Evolutionary conservation across 1,140 invertebrate genomes (phyloP).

Genomic region (Euura lappo): DNA sequence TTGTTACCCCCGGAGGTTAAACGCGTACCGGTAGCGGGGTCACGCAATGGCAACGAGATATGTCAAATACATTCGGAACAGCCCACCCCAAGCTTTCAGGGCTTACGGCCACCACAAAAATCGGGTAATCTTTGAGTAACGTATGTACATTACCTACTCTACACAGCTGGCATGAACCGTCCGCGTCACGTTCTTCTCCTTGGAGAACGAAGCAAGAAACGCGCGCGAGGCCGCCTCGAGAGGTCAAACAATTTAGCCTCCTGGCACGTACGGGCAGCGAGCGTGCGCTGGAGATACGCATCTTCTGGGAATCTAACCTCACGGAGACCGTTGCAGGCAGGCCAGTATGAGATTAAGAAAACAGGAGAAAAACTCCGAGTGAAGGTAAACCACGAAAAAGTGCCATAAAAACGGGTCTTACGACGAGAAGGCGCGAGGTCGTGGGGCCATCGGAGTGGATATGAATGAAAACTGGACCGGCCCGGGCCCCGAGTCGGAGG

Average conservation of each 20-base stretch:
- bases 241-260: slow-evolving; percentile 26
- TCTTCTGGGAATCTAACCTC: slow-evolving; percentile 14
- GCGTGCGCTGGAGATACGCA: slow-evolving; percentile 17
- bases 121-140: neutral
- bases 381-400: slow-evolving; percentile 11
- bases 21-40: too few species aligned
- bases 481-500: neutral
- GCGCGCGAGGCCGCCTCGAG: neutral
- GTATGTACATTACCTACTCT: neutral
- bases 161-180: neutral
- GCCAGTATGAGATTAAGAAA: neutral
- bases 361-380: slow-evolving; percentile 2
- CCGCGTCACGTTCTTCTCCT: neutral
- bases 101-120: neutral
- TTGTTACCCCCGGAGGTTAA: neutral
- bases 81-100: too few species aligned
- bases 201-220: neutral
- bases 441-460: slow-evolving; percentile 26
- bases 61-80: too few species aligned
- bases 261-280: slow-evolving; percentile 18
- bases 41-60: too few species aligned
- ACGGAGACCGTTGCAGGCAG: neutral
- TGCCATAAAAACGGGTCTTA: slow-evolving; percentile 9
- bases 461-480: slow-evolving; percentile 32
- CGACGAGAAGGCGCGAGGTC: slow-evolving; percentile 19